phyloP scores from a whole-genome alignment of 1,140 invertebrate species.

The Caligus rogercresseyi region DNA sequence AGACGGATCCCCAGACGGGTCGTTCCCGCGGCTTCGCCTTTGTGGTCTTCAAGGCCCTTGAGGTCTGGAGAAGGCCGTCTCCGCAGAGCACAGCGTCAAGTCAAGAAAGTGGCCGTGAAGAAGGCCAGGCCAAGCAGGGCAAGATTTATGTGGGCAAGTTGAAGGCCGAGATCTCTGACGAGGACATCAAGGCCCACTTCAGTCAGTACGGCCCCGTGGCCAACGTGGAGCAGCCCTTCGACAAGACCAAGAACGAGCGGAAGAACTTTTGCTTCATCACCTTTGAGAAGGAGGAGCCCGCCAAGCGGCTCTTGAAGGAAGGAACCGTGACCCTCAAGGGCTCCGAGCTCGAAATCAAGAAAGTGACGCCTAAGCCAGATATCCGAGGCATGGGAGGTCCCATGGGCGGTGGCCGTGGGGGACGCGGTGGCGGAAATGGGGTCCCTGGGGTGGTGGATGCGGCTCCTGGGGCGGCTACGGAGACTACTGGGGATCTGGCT shows the following conservation, averaged over 20 bases:
- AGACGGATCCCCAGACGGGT: slow-evolving; percentile 74
- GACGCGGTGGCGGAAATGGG: slow-evolving; percentile 1
- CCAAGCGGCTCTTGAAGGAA: slow-evolving; percentile 69
- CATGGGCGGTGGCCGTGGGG: background rate
- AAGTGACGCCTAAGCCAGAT: slow-evolving; percentile 28
- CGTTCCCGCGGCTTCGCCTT: slow-evolving; percentile 81
- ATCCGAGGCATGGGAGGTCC: background rate
- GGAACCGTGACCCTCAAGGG: slow-evolving; percentile 79
- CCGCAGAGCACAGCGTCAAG: slow-evolving; percentile 13
- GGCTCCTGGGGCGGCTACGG: background rate
- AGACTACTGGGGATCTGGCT: slow-evolving; percentile 4
- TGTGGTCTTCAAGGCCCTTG: slow-evolving; percentile 72
- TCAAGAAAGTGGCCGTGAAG: slow-evolving; percentile 87
- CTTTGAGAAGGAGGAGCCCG: slow-evolving; percentile 78
- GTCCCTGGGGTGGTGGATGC: slow-evolving; percentile 1
- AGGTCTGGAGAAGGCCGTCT: slow-evolving; percentile 74
- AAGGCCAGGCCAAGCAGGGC: slow-evolving; percentile 80
- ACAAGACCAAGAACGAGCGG: slow-evolving; percentile 84
- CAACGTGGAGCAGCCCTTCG: slow-evolving; percentile 86
- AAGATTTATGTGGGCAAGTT: slow-evolving; percentile 90
- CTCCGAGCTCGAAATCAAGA: slow-evolving; percentile 85
- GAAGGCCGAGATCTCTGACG: slow-evolving; percentile 68
- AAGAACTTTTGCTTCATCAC: slow-evolving; percentile 90
- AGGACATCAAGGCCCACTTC: slow-evolving; percentile 52
- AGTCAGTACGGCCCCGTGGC: slow-evolving; percentile 38